Evolutionary conservation across 2,113 vertebrate genomes (phyloP).

Genomic region (Engraulis encrasicolus): DNA sequence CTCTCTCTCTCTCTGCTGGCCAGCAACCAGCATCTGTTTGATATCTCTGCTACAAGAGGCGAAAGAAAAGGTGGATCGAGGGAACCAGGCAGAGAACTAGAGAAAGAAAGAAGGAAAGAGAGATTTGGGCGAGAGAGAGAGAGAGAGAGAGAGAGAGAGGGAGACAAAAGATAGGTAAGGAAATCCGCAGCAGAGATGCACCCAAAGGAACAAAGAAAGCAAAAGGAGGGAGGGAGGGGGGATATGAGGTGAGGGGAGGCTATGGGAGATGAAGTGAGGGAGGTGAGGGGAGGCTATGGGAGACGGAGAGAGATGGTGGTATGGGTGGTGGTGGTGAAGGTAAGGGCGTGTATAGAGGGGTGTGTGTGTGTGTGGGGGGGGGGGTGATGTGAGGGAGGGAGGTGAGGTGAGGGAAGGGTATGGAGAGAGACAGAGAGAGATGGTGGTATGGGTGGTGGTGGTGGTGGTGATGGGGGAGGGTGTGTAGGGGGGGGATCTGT

Average conservation of each 20-base stretch:
- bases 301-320: constrained; percentile 11
- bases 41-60: background rate
- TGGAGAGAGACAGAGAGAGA: constrained; percentile 24
- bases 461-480: too few relatives aligned
- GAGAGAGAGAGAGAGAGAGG: background rate
- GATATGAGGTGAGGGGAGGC: too few relatives aligned
- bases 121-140: background rate
- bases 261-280: constrained; percentile 17
- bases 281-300: constrained; percentile 24
- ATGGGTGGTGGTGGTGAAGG: too few relatives aligned
- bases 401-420: too few relatives aligned
- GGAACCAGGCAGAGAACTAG: background rate
- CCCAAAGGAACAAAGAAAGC: background rate
- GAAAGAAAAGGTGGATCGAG: background rate
- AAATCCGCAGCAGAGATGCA: constrained; percentile 9
- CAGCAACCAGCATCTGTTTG: constrained; percentile 7
- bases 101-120: background rate
- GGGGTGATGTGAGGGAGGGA: too few relatives aligned
- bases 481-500: background rate
- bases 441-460: constrained; percentile 27
- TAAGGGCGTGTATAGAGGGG: too few relatives aligned
- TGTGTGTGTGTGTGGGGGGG: too few relatives aligned
- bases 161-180: constrained; percentile 14
- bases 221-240: too few relatives aligned
- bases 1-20: background rate